Evolutionary conservation across 2,888 invertebrate species (phyloP), one percentile per base, ranked within the genome.

Genomic region (Syrista parreyssii): DNA sequence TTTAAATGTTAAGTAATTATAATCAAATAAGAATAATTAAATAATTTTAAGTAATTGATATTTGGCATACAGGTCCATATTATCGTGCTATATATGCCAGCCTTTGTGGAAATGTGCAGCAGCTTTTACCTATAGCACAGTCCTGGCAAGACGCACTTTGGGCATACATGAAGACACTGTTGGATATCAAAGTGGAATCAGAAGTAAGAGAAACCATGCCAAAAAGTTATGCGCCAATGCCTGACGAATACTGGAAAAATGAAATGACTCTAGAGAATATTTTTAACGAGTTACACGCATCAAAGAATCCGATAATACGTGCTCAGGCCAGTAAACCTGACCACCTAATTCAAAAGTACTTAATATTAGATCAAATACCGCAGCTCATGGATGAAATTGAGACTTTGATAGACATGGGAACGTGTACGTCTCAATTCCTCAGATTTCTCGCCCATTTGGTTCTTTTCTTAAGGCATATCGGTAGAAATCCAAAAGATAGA

Each of bases 121-220:
- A 96, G 11, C 90, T 98, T n/a, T 91, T 98, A 68, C 93, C 95
- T 0, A 94, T 96, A 15, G 96, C 97, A 81, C 92, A 93, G n/a
- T 95, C 94, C 35, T 99, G 98, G 98, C 95, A 97, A 87, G 98
- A 99, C 91, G 92, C 96, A 81, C 92, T 98, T 35, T 99, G 98
- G 98, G 96, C 97, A 1, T 95, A 97, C 90, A 92, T 97, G 82
- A 95, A 95, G 87, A 94, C 95, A 0, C 94, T 97, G 89, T 95
- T 98, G 79, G 98, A 98, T 89, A 94, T 96, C 23, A 93, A 95
- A 82, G 97, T 98, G 0, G 98, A 98, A 89, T 95, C 94, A 78
- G 96, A 96, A 91, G 92, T 97, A 36, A 92, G 96, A 68, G 93
- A 94, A 34, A 93, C 93, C 79, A 93, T 94, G 83, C 89, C 93